Percentiles rank a stretch among this genome's conserved stretches.
Evolutionary conservation across 2,113 vertebrate genomes (phyloP).

Genomic region (Pseudorectes ferrugineus): DNA sequence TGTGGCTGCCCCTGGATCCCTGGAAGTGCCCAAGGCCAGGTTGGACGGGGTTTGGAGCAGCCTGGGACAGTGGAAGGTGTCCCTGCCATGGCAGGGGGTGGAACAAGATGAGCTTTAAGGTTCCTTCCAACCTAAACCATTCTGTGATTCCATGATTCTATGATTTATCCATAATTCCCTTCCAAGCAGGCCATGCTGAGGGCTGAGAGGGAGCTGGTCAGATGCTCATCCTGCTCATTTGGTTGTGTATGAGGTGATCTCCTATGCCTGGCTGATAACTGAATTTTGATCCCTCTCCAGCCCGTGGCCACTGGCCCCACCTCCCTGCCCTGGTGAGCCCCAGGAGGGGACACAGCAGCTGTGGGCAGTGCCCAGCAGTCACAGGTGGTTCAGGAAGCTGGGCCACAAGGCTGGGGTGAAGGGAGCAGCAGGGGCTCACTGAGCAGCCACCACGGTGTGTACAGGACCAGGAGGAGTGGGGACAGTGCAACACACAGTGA

Average conservation of each 20-base stretch:
- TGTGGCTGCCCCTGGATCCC: not conserved
- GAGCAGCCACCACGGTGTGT: not conserved
- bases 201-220: not conserved
- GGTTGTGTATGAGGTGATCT: not conserved
- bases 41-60: accelerated
- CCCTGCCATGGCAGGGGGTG: not conserved
- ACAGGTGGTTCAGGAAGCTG: not conserved
- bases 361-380: accelerated
- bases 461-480: not conserved
- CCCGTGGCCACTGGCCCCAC: accelerated
- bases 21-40: not conserved
- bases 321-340: not conserved
- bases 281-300: not conserved
- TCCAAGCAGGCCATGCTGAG: not conserved
- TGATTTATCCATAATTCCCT: not conserved
- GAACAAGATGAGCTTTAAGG: accelerated
- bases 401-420: not conserved
- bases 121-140: not conserved
- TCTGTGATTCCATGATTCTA: not conserved
- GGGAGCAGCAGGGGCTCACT: not conserved
- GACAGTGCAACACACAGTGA: accelerated
- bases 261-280: not conserved
- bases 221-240: not conserved
- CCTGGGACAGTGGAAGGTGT: not conserved
- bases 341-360: accelerated